Base-by-base conservation (phyloP, 1,140 invertebrate species). In the Leptestheria dahalacensis region DNA sequence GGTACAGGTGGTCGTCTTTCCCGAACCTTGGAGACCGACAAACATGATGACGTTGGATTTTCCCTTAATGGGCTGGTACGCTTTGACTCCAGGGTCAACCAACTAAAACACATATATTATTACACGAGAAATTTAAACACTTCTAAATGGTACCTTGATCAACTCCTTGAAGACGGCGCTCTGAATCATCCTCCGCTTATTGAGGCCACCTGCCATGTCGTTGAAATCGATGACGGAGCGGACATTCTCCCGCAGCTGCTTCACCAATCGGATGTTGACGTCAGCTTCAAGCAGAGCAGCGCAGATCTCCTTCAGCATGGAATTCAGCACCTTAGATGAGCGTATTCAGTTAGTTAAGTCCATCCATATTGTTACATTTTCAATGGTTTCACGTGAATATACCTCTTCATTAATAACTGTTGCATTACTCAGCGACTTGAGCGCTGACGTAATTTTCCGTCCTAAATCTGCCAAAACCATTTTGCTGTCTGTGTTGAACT, bases 401-500 rank as follows among this genome's bases (percentile, higher is more conserved):
- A 91, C 88, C 78, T 97, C 94, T 79, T 99, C 92, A 80, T 98
- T 97, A 65, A 99, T 99, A 61, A 98, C 86, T 28, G 95, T 98
- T 50, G 95, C 95, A 81, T 96, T 96, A 74, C 92, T 97, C 59
- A 99, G 77, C 29, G 93, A 97, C 67, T 94, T 86, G 69, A 99
- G 76, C 51, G 97, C 97, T 69, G 90, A 90, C 65, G 96, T 98
- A 73, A 99, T 99, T 80, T 98, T 97, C 71, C 96, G 83, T 69
- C 97, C 97, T 73, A 99, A 84, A 81, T 99, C 96, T 67, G 96
- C 97, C 81, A 99, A 91, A 73, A 99, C 97, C 97, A 99, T 99
- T 70, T 78, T 88, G 55, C 4, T 74, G 1, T 64, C 69, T 60
- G 15, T 54, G 21, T 56, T 6, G 15, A 41, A 41, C 33, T 6